These are phyloP conservation scores for Exaiptasia diaphana DNA, from an alignment of 64 coral and sea anemone species.

Conservation along the genomic window DNA sequence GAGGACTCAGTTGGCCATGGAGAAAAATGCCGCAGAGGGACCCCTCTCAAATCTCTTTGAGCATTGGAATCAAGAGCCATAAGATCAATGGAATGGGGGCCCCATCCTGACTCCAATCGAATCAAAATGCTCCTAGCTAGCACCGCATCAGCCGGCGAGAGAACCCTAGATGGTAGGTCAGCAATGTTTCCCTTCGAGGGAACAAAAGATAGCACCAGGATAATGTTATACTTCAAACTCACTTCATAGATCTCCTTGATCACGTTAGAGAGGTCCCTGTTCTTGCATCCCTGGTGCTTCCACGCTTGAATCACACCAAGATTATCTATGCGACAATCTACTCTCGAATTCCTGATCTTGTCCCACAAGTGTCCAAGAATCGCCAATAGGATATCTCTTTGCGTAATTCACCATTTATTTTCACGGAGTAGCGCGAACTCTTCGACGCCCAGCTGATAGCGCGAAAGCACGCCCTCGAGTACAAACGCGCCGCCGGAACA, in stretches of 20 bases:
- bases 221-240: conserved; percentile 4
- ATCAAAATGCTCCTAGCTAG: not conserved
- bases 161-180: not conserved
- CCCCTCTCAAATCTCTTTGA: not conserved
- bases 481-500: conserved; percentile 15
- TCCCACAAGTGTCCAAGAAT: conserved; percentile 26
- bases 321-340: conserved; percentile 26
- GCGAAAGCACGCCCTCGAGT: conserved; percentile 13
- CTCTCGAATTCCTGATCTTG: conserved; percentile 4
- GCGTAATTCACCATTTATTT: not conserved
- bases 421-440: not conserved
- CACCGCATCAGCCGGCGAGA: not conserved
- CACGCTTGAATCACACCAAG: conserved; percentile 21
- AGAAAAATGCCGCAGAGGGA: not conserved
- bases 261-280: not conserved
- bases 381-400: conserved; percentile 38
- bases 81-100: conserved; percentile 21
- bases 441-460: not conserved
- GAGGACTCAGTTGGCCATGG: conserved; percentile 15
- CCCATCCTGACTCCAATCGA: conserved; percentile 1
- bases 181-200: conserved; percentile 30
- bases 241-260: conserved; percentile 7
- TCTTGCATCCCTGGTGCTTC: conserved; percentile 37
- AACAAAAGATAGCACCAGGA: conserved; percentile 12
- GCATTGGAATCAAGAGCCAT: conserved; percentile 38